These are phyloP conservation scores for Limenitis camilla DNA, from an alignment of 2,888 invertebrate genomes.

Conservation along the genomic window DNA sequence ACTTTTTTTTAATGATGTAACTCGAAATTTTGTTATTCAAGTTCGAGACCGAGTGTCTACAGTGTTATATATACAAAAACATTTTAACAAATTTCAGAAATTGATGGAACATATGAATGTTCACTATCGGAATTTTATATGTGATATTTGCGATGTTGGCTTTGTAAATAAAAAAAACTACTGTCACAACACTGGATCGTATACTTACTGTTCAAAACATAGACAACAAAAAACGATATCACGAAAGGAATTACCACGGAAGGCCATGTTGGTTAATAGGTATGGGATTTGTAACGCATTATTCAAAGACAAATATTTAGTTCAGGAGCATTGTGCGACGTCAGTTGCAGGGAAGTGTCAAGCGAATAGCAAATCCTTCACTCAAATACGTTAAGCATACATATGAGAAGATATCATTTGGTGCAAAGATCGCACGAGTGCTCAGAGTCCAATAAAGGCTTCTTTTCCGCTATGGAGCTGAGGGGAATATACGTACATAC, in stretches of 20 bases:
- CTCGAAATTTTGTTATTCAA: no score
- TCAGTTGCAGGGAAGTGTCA: slow-evolving; percentile 34
- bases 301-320: slow-evolving; percentile 39
- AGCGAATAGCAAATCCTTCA: slow-evolving; percentile 42
- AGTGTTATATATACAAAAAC: slow-evolving; percentile 57
- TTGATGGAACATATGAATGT: slow-evolving; percentile 56
- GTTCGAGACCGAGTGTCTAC: no score
- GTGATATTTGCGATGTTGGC: slow-evolving; percentile 58
- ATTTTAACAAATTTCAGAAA: slow-evolving; percentile 55
- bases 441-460: slow-evolving; percentile 40
- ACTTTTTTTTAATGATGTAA: no score
- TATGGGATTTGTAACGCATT: slow-evolving; percentile 44
- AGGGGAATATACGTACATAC: slow-evolving; percentile 39
- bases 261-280: slow-evolving; percentile 27
- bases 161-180: slow-evolving; percentile 44
- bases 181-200: slow-evolving; percentile 38
- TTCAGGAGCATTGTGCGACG: slow-evolving; percentile 24
- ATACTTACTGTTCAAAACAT: slow-evolving; percentile 38
- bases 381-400: slow-evolving; percentile 35
- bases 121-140: slow-evolving; percentile 60
- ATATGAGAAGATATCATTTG: slow-evolving; percentile 44
- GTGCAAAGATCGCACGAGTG: slow-evolving; percentile 45
- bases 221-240: slow-evolving; percentile 19
- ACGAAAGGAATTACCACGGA: slow-evolving; percentile 26
- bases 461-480: slow-evolving; percentile 38